phyloP scores from a whole-genome alignment of 1,140 invertebrate species.

The Lepidotrigona ventralis region DNA sequence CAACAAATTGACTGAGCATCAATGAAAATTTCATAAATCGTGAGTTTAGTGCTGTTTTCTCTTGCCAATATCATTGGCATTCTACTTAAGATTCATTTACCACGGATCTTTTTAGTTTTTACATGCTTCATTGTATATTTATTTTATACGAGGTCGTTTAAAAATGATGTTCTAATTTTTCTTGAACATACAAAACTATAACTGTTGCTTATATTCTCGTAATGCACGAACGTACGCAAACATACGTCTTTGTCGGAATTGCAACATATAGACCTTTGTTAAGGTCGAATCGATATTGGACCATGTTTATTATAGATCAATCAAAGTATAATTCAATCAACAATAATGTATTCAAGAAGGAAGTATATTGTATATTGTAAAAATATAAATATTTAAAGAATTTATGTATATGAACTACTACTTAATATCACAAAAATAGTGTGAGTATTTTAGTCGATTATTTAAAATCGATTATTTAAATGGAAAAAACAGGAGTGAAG shows the following conservation, averaged over 20 bases:
- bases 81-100: background rate
- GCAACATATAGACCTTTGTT: background rate
- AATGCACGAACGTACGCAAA: background rate
- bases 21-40: conserved; percentile 13
- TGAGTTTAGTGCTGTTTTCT: conserved; percentile 1
- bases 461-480: background rate
- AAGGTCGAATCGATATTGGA: background rate
- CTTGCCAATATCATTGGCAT: background rate
- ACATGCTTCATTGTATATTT: conserved; percentile 45
- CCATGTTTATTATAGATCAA: background rate
- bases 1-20: conserved; percentile 47
- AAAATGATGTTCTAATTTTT: background rate
- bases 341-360: background rate
- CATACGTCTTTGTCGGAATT: background rate
- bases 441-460: background rate
- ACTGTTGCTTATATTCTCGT: conserved; percentile 13
- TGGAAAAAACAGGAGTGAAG: background rate
- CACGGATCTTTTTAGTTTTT: conserved; percentile 22
- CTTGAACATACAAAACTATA: background rate
- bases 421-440: background rate
- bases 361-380: conserved; percentile 40
- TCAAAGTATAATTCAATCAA: conserved; percentile 7
- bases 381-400: conserved; percentile 45
- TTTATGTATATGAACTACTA: conserved; percentile 14
- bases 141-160: conserved; percentile 34